A percentile compares a stretch with the other conserved stretches of the same genome.
These are phyloP conservation scores for Kryptopterus vitreolus DNA, from an alignment of 2,797 vertebrate genomes.

Conservation along the genomic window DNA sequence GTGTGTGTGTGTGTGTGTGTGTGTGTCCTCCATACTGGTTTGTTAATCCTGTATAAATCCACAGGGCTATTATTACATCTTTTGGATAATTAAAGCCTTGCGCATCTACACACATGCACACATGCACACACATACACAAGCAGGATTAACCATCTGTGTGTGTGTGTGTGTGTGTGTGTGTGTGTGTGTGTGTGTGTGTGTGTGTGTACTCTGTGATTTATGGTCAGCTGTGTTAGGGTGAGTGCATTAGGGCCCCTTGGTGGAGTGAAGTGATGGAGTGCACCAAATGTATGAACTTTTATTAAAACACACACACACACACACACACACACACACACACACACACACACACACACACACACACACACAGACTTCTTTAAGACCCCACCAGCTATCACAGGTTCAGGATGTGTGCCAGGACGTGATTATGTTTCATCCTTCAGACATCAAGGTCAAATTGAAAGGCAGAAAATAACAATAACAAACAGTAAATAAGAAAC, in stretches of 20 bases:
- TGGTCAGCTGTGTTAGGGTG: neutral
- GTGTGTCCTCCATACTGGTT: neutral
- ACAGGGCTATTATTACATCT: conserved; percentile 23
- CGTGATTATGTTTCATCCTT: neutral
- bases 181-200: conserved; percentile 19
- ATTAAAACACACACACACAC: neutral
- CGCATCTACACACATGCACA: neutral
- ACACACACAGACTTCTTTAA: too few species aligned
- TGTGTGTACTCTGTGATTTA: neutral
- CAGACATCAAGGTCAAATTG: too few species aligned
- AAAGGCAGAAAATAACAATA: too few species aligned
- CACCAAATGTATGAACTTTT: neutral
- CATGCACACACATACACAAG: neutral
- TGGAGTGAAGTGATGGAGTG: conserved; percentile 12
- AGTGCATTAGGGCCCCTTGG: conserved; percentile 17
- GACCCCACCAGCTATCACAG: neutral
- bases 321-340: neutral
- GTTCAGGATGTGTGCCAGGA: neutral
- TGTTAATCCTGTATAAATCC: conserved; percentile 9
- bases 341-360: conserved; percentile 1
- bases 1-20: neutral
- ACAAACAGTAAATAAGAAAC: too few species aligned
- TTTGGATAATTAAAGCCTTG: conserved; percentile 13
- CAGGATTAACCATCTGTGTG: neutral
- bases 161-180: neutral